Evolutionary conservation across 2,113 vertebrate species (phyloP), one percentile per base, ranked within the genome.

Genomic region (Numida meleagris): DNA sequence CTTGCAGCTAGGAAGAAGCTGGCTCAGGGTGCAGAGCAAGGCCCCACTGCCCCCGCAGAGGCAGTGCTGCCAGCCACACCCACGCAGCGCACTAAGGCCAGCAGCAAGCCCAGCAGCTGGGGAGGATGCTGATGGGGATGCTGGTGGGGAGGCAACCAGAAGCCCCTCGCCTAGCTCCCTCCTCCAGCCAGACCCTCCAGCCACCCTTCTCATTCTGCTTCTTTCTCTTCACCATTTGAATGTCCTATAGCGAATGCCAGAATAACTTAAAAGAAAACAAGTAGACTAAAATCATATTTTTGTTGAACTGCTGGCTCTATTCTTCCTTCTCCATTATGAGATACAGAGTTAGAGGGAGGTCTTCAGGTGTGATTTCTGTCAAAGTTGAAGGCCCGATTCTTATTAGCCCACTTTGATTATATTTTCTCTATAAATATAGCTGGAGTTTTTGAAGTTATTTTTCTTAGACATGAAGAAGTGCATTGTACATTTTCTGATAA

Each of bases 401-500:
- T 81, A 62, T 38, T 4, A 74, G 24, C 72, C 34, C 43, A 19
- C 76, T 83, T 81, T 67, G n/a, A 50, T 88, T 91, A 89, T 94
- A 38, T 61, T 51, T 88, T 80, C 51, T 15, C 42, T 59, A 1
- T 16, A 51, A 42, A 34, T 53, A 33, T 0, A 9, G 55, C 12
- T 66, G 34, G 42, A 55, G 38, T 21, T 88, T 80, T 81, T 57
- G 14, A 93, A 95, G 88, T 77, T 0, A 63, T 86, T 20, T 83
- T 89, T 80, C 61, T 77, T 14, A 75, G 50, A 61, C 40, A 61
- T 38, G 38, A 88, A 76, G 78, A 70, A 67, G 11, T 61, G 14
- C 24, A 58, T 90, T 86, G 93, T 33, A 75, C 50, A 90, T 91
- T 88, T 94, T 90, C 43, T 91, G 70, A 91, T 91, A 93, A 83